Conservation (phyloP, 2,888 invertebrate species). For the Drosophila infuscata region DNA sequence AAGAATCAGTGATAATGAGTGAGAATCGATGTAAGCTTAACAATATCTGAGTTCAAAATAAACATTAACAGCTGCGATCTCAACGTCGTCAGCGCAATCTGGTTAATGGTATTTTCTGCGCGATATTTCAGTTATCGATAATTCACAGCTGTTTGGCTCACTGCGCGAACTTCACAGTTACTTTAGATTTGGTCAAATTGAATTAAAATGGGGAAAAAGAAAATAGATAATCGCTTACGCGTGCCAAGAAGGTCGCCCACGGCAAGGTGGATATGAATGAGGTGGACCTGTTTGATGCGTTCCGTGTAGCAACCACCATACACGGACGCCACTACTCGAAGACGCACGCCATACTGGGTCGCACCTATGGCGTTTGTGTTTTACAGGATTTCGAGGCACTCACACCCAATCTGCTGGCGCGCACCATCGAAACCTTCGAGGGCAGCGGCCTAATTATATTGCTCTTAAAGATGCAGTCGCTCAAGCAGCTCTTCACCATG, state of each 20-base stretch:
- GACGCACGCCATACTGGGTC: conserved; percentile 98
- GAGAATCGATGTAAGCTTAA: background rate
- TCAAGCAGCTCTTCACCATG: conserved; percentile 97
- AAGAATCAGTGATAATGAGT: background rate
- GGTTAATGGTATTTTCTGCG: background rate
- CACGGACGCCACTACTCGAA: conserved; percentile 99
- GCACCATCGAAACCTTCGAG: conserved; percentile 99
- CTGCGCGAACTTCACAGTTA: conserved; percentile 2
- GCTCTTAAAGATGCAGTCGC: conserved; percentile 93
- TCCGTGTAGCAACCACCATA: conserved; percentile 97
- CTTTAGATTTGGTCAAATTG: background rate
- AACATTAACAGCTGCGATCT: background rate
- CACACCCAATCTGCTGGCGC: conserved; percentile 97
- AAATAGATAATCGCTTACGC: conserved; percentile 98
- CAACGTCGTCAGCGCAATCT: background rate
- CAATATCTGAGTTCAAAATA: background rate
- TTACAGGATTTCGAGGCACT: conserved; percentile 99
- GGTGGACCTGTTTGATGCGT: conserved; percentile 98
- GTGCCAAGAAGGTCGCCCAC: conserved; percentile 95
- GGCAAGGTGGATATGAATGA: conserved; percentile 96
- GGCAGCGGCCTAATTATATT: conserved; percentile 97
- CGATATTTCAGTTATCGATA: conserved; percentile 7
- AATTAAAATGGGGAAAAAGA: conserved; percentile 93
- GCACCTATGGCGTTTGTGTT: conserved; percentile 98
- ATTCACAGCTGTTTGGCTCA: background rate